Percentiles rank a stretch among this genome's conserved stretches.
Evolutionary conservation across 2,888 invertebrate species (phyloP).

Genomic region (Scaptodrosophila latifasciaeformis): DNA sequence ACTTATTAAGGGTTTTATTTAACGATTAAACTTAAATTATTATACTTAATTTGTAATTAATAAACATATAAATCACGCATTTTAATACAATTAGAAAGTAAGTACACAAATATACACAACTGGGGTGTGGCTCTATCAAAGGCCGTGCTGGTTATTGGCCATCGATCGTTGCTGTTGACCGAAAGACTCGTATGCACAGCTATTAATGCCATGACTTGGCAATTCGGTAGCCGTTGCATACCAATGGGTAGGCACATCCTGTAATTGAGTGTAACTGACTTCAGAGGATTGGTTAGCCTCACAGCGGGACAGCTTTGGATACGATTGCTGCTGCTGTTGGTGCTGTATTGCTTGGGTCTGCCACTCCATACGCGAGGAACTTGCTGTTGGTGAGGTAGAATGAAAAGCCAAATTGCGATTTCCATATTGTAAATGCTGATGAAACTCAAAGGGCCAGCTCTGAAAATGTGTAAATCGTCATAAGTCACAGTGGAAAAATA

Average conservation of each 20-base stretch:
- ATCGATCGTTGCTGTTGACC: conserved; percentile 50
- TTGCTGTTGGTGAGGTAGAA: conserved; percentile 9
- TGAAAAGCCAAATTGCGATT: conserved; percentile 34
- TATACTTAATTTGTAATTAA: neutral
- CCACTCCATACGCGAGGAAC: conserved; percentile 46
- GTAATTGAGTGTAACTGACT: conserved; percentile 36
- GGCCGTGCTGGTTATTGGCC: conserved; percentile 45
- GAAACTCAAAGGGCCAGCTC: conserved; percentile 90
- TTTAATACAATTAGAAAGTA: neutral
- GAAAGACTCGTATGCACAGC: conserved; percentile 50
- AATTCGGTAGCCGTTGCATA: conserved; percentile 44
- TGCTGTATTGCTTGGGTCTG: conserved; percentile 20
- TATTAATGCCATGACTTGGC: conserved; percentile 11
- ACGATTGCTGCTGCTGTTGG: conserved; percentile 33
- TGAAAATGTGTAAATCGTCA: conserved; percentile 62
- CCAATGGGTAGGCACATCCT: conserved; percentile 43
- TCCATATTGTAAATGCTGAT: conserved; percentile 74
- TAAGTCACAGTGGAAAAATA: conserved; percentile 19
- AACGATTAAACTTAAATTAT: no score
- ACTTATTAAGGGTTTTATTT: no score
- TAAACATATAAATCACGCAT: neutral
- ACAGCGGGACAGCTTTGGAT: conserved; percentile 35
- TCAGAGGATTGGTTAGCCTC: conserved; percentile 33
- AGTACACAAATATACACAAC: neutral
- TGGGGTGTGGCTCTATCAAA: neutral